A percentile compares a stretch with the other conserved stretches of the same genome.
These are phyloP conservation scores for Ostrea edulis DNA, from an alignment of 1,140 invertebrate species.

Conservation along the genomic window DNA sequence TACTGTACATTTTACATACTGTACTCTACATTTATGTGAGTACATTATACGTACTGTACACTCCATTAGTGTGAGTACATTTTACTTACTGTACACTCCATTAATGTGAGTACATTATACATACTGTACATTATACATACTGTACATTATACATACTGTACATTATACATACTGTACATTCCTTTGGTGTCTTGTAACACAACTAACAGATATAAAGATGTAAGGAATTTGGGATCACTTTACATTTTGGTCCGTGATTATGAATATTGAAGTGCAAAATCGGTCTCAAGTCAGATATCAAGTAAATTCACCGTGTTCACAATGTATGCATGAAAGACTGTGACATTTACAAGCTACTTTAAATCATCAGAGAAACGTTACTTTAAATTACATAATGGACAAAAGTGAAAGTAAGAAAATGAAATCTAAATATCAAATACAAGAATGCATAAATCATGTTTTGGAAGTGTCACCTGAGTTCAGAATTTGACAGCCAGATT, in stretches of 20 bases:
- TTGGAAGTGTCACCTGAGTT: background rate
- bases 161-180: no score
- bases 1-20: no score
- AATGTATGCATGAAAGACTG: no score
- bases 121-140: no score
- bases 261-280: background rate
- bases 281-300: background rate
- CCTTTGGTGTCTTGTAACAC: background rate
- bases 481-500: background rate
- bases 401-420: background rate
- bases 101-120: no score
- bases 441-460: background rate
- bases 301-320: no score
- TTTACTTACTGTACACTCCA: no score
- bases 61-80: no score
- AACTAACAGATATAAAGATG: no score
- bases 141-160: no score
- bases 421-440: background rate
- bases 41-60: no score
- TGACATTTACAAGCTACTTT: background rate
- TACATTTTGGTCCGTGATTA: background rate
- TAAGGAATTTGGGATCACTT: background rate
- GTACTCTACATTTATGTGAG: no score
- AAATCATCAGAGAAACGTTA: background rate
- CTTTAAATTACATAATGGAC: background rate